A percentile compares a stretch with the other conserved stretches of the same genome.
These are phyloP conservation scores for Hirtodrosophila alboralis DNA, from an alignment of 2,888 invertebrate genomes.

Conservation along the genomic window DNA sequence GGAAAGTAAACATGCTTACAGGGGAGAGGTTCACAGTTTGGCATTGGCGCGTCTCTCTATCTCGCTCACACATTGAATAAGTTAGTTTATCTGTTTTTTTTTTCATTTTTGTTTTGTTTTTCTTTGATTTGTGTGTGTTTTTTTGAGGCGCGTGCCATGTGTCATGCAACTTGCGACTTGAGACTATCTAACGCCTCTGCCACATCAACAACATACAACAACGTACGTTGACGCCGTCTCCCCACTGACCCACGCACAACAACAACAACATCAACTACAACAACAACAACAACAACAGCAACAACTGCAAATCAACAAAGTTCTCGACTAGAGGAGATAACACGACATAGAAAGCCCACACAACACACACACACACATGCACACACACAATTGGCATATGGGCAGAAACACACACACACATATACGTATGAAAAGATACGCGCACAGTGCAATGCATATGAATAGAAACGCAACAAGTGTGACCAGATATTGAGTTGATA, in stretches of 20 bases:
- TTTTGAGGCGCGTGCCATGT: constrained; percentile 77
- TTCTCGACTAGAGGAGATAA: constrained; percentile 74
- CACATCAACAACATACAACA: constrained; percentile 65
- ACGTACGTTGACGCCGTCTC: constrained; percentile 55
- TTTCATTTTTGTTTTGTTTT: constrained; percentile 20
- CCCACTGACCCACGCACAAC: constrained; percentile 70
- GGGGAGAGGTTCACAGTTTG: constrained; percentile 34
- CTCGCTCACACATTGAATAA: no score
- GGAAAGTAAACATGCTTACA: not conserved
- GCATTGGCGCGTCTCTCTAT: constrained; percentile 50
- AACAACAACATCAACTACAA: constrained; percentile 20
- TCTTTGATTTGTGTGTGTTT: constrained; percentile 30
- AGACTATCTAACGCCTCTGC: constrained; percentile 79
- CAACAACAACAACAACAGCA: constrained; percentile 32
- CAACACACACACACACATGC: constrained; percentile 55
- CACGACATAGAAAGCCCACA: constrained; percentile 68
- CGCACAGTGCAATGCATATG: constrained; percentile 23
- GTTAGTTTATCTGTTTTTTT: not conserved
- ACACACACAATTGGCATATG: constrained; percentile 71
- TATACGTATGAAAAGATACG: constrained; percentile 14
- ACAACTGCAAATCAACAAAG: constrained; percentile 38
- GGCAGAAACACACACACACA: constrained; percentile 53
- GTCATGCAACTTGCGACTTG: constrained; percentile 73
- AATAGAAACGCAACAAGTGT: constrained; percentile 31
- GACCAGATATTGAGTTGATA: constrained; percentile 3